Percentiles rank a stretch among this genome's conserved stretches.
These are phyloP conservation scores for Peromyscus aztecus DNA, from an alignment of 2,797 vertebrate species.

Conservation along the genomic window DNA sequence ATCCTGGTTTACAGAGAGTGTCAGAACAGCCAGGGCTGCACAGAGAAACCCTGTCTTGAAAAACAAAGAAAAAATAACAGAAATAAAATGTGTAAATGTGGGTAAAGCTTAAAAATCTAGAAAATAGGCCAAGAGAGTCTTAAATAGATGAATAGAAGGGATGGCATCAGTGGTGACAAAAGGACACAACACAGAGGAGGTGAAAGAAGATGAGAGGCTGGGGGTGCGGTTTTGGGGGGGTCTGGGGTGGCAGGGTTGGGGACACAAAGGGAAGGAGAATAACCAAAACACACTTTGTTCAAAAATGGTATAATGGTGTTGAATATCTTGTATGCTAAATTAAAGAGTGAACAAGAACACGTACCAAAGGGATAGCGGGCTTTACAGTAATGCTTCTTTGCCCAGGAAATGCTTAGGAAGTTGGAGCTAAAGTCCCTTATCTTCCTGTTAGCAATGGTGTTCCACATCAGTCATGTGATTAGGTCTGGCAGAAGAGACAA, in stretches of 20 bases:
- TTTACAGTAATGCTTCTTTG: not conserved
- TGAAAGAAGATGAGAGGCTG: not conserved
- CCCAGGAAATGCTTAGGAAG: not conserved
- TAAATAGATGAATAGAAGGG: not conserved
- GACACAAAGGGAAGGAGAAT: not conserved
- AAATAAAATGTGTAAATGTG: not conserved
- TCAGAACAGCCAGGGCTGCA: not conserved
- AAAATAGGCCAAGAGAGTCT: not conserved
- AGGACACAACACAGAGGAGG: not conserved
- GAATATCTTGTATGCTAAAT: not conserved
- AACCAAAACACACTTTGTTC: not conserved
- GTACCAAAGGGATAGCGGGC: not conserved
- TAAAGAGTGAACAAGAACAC: not conserved
- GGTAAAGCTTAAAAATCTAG: not conserved
- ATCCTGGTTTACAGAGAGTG: not conserved
- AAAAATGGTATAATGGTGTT: not conserved
- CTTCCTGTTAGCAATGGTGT: not conserved
- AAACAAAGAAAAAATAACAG: not conserved
- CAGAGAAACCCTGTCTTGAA: not conserved
- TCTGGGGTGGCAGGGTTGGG: too few relatives aligned
- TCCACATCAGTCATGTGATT: constrained; percentile 35
- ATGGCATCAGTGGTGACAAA: not conserved
- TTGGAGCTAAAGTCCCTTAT: constrained; percentile 8
- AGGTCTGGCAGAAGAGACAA: not conserved
- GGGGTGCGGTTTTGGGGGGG: too few relatives aligned